Conservation (phyloP, 2,797 vertebrate species). For the Danio tinwini region DNA sequence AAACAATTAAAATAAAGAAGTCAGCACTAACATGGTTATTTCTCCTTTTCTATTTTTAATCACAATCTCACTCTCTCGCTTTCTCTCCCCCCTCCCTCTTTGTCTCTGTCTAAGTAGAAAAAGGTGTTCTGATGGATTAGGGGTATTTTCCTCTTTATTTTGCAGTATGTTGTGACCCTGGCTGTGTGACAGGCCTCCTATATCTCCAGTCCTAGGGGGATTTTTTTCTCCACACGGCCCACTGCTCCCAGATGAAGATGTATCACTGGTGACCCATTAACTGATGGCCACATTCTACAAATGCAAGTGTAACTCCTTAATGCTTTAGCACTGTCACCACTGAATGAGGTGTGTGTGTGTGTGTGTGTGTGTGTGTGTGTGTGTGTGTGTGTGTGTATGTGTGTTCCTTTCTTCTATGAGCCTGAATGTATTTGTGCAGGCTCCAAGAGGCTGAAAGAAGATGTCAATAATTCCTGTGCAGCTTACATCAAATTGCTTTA, state of each 20-base stretch:
- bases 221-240: slow-evolving; percentile 46
- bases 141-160: slow-evolving; percentile 62
- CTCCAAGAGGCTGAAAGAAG: not conserved
- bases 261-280: slow-evolving; percentile 59
- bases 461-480: not conserved
- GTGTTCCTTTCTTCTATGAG: slow-evolving; percentile 40
- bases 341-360: slow-evolving; percentile 29
- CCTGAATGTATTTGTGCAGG: slow-evolving; percentile 20
- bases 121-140: slow-evolving; percentile 61
- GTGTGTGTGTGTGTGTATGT: slow-evolving; percentile 14
- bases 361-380: slow-evolving; percentile 30
- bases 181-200: slow-evolving; percentile 61
- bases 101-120: slow-evolving; percentile 34
- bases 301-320: slow-evolving; percentile 58
- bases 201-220: slow-evolving; percentile 51
- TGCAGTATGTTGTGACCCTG: slow-evolving; percentile 63
- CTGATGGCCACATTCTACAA: slow-evolving; percentile 57
- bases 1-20: not conserved
- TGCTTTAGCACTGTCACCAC: slow-evolving; percentile 49
- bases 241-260: slow-evolving; percentile 63
- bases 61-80: not conserved
- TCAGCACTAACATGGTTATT: not conserved
- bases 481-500: not conserved
- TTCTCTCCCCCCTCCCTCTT: slow-evolving; percentile 1
- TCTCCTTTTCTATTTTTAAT: slow-evolving; percentile 18